phyloP scores from a whole-genome alignment of 2,113 vertebrate genomes.

The Aphelocoma coerulescens region DNA sequence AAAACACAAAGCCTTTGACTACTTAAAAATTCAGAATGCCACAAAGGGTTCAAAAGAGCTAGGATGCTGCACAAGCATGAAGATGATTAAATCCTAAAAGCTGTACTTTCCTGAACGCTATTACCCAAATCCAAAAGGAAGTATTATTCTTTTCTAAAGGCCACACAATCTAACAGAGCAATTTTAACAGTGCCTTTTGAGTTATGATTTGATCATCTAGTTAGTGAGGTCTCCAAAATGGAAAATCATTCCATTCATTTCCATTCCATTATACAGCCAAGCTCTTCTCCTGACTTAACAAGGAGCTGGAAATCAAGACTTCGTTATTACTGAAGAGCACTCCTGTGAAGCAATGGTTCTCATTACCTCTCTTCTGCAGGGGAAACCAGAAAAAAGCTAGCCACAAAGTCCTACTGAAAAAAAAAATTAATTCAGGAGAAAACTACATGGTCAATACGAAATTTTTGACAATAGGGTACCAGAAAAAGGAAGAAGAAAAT shows the following conservation, averaged over 20 bases:
- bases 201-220: background rate
- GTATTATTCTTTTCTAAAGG: background rate
- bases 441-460: background rate
- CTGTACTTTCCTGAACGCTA: background rate
- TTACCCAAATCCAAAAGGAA: background rate
- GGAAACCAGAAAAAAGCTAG: background rate
- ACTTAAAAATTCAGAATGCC: background rate
- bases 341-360: fast-evolving
- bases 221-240: background rate
- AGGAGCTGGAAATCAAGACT: background rate
- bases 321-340: background rate
- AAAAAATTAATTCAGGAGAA: background rate
- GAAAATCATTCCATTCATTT: background rate
- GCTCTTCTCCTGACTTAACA: background rate
- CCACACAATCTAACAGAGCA: background rate
- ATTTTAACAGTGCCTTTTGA: background rate
- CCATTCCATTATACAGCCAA: background rate
- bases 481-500: background rate
- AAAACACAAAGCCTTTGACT: background rate
- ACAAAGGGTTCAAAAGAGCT: background rate
- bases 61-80: background rate
- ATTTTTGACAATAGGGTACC: background rate
- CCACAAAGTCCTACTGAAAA: background rate
- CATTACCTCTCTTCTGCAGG: background rate
- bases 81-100: background rate